Evolutionary conservation across 2,797 vertebrate species (phyloP).

Genomic region (Poeciliopsis infans): DNA sequence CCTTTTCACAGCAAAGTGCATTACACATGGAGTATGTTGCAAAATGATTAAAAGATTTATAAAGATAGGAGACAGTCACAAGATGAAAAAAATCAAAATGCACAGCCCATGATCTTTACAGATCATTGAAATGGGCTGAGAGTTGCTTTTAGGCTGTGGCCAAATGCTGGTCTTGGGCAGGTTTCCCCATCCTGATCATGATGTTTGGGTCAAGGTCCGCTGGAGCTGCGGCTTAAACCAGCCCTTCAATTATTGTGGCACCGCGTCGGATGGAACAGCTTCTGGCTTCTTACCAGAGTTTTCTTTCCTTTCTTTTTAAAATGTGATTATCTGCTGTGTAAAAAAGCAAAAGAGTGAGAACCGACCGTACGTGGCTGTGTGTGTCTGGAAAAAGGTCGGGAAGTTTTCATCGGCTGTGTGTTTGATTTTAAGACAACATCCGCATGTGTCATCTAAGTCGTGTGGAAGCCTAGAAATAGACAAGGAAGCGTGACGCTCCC

Average conservation of each 20-base stretch:
- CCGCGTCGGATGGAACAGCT: conserved; percentile 41
- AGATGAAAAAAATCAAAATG: conserved; percentile 9
- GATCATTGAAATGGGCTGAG: conserved; percentile 9
- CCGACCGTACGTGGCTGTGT: conserved; percentile 2
- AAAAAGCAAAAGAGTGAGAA: not conserved
- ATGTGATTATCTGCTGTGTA: not conserved
- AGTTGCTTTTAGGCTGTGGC: conserved; percentile 19
- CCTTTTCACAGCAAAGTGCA: not conserved
- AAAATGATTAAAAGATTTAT: conserved; percentile 3
- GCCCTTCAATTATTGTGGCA: conserved; percentile 77
- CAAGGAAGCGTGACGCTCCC: conserved; percentile 36
- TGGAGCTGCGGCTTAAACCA: conserved; percentile 58
- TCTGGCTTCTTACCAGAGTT: conserved; percentile 53
- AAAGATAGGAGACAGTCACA: not conserved
- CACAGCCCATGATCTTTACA: conserved; percentile 4
- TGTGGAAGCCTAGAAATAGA: conserved; percentile 45
- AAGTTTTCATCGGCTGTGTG: conserved; percentile 31
- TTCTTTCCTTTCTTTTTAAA: conserved; percentile 45
- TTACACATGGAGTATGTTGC: not conserved
- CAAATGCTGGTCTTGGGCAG: conserved; percentile 53
- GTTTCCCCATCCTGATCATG: conserved; percentile 59
- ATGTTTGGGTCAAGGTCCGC: conserved; percentile 65
- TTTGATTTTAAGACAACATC: conserved; percentile 9
- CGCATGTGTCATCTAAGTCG: conserved; percentile 28
- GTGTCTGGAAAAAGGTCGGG: conserved; percentile 43